Evolutionary conservation across 2,888 invertebrate genomes (phyloP), one percentile per base, ranked within the genome.

Genomic region (Girardia tigrina): DNA sequence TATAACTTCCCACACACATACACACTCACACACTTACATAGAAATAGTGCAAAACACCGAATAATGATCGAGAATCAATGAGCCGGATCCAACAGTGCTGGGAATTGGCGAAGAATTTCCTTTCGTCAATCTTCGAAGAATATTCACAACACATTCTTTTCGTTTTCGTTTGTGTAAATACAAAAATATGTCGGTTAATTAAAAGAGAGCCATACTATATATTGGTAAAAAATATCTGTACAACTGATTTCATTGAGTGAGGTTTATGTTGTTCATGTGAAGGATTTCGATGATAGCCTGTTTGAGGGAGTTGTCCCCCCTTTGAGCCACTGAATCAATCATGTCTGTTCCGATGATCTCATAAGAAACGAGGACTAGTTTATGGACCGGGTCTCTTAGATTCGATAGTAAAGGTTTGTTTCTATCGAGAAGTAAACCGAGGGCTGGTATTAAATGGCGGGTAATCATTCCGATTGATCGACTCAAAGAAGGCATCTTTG

Each of bases 141-240:
- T n/a, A n/a, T n/a, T n/a, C n/a, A n/a, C n/a, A n/a, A n/a, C n/a
- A n/a, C n/a, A n/a, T n/a, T n/a, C n/a, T n/a, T n/a, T n/a, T n/a
- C n/a, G n/a, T n/a, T n/a, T n/a, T n/a, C n/a, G n/a, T n/a, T n/a
- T n/a, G n/a, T n/a, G n/a, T n/a, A n/a, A n/a, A n/a, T n/a, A n/a
- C n/a, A n/a, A n/a, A n/a, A n/a, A n/a, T n/a, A n/a, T n/a, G n/a
- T n/a, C n/a, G n/a, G n/a, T n/a, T n/a, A n/a, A n/a, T n/a, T n/a
- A n/a, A n/a, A n/a, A n/a, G n/a, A n/a, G n/a, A n/a, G n/a, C n/a
- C n/a, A n/a, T n/a, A n/a, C n/a, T n/a, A n/a, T n/a, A n/a, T n/a
- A n/a, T n/a, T n/a, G n/a, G n/a, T n/a, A 56, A 56, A 56, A n/a
- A n/a, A n/a, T n/a, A 8, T 56, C 56, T 56, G 56, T 56, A 56